Evolutionary conservation across 2,797 vertebrate genomes (phyloP).

Genomic region (Leptoclinus maculatus): DNA sequence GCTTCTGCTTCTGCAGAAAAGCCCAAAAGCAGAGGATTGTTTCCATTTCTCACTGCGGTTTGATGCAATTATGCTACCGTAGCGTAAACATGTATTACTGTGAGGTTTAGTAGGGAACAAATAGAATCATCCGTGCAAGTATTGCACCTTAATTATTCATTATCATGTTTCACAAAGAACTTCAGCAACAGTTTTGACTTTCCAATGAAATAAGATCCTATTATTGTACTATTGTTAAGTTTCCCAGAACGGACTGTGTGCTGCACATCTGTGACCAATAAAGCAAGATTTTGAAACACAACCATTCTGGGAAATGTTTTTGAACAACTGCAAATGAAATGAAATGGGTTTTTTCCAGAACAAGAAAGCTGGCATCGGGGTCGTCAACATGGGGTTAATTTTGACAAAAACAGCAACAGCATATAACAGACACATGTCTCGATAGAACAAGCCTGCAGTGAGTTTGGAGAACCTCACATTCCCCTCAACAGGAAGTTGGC

Average conservation of each 20-base stretch:
- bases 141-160: not conserved
- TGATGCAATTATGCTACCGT: not conserved
- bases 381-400: no score
- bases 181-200: no score
- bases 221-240: not conserved
- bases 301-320: not conserved
- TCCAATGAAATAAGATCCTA: constrained; percentile 2
- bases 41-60: not conserved
- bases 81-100: not conserved
- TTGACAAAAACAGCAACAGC: no score
- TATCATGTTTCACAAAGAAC: not conserved
- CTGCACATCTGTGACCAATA: not conserved
- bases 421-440: no score
- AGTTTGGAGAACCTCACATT: no score
- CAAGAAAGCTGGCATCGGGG: not conserved
- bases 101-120: not conserved
- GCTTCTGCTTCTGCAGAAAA: constrained; percentile 2
- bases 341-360: no score
- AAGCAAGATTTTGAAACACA: not conserved
- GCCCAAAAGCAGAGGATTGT: not conserved
- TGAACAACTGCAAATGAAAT: not conserved
- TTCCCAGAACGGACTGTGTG: not conserved
- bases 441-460: no score
- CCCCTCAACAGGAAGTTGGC: no score
- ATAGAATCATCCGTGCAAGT: not conserved